phyloP scores from a whole-genome alignment of 2,797 vertebrate species.

The Catostomus latipinnis region DNA sequence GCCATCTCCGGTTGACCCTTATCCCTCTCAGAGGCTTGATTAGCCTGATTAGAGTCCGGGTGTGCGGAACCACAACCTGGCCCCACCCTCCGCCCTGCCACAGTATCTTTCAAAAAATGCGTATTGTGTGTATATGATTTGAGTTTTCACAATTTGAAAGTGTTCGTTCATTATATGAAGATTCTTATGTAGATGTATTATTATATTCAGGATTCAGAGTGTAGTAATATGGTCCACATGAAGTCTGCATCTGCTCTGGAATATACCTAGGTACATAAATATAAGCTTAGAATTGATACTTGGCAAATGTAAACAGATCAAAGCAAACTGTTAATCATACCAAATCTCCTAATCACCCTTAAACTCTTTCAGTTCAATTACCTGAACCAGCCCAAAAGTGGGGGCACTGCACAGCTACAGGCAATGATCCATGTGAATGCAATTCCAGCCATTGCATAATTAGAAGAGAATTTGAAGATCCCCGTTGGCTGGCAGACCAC shows the following conservation, averaged over 20 bases:
- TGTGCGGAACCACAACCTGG: too few relatives aligned
- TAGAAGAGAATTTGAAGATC: conserved; percentile 78
- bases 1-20: too few relatives aligned
- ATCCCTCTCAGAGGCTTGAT: too few relatives aligned
- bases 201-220: conserved; percentile 80
- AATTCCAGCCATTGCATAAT: conserved; percentile 74
- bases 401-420: conserved; percentile 71
- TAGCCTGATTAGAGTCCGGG: too few relatives aligned
- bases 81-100: too few relatives aligned
- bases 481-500: conserved; percentile 85
- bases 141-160: neutral
- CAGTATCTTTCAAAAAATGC: too few relatives aligned
- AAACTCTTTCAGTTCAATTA: conserved; percentile 54
- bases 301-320: too few relatives aligned
- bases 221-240: conserved; percentile 83
- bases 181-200: conserved; percentile 70
- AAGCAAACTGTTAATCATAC: too few relatives aligned
- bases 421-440: conserved; percentile 82
- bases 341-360: too few relatives aligned
- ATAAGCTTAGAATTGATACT: too few relatives aligned
- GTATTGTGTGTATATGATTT: too few relatives aligned
- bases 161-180: conserved; percentile 35
- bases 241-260: conserved; percentile 82
- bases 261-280: conserved; percentile 70
- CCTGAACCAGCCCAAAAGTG: conserved; percentile 82